phyloP scores from a whole-genome alignment of 53 echinoderm and acorn worm genomes.

The Antedon mediterranea region DNA sequence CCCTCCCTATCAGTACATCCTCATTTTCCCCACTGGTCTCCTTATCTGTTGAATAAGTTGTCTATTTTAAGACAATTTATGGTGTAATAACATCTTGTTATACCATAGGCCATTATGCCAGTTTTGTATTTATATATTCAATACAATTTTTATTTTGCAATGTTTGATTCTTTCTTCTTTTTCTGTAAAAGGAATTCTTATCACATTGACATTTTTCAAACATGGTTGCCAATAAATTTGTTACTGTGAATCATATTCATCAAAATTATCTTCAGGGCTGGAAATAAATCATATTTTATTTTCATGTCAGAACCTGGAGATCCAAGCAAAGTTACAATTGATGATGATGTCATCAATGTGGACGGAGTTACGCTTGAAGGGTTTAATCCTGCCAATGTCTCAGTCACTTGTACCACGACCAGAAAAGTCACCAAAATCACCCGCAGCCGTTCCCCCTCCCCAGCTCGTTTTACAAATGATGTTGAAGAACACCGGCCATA shows the following conservation, averaged over 20 bases:
- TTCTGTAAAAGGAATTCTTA: too few relatives aligned
- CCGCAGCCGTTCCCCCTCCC: conserved; percentile 71
- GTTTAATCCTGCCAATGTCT: conserved; percentile 60
- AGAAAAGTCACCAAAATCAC: conserved; percentile 67
- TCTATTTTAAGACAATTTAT: too few relatives aligned
- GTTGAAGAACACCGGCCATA: neutral
- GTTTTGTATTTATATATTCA: too few relatives aligned
- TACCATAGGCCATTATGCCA: too few relatives aligned
- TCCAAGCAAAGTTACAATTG: conserved; percentile 12
- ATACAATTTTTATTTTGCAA: too few relatives aligned
- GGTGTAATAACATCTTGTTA: too few relatives aligned
- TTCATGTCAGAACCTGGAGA: neutral
- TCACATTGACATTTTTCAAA: neutral
- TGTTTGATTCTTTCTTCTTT: too few relatives aligned
- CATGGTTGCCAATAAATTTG: neutral
- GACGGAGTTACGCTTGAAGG: conserved; percentile 81
- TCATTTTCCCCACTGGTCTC: too few relatives aligned
- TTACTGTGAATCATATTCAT: neutral
- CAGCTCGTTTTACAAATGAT: conserved; percentile 17
- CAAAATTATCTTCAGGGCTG: neutral
- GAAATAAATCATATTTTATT: neutral
- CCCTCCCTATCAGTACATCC: too few relatives aligned
- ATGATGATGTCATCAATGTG: conserved; percentile 45
- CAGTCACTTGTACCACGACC: conserved; percentile 60
- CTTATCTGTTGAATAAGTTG: too few relatives aligned